phyloP scores from a whole-genome alignment of 2,797 vertebrate genomes.

The Heterohyrax brucei region DNA sequence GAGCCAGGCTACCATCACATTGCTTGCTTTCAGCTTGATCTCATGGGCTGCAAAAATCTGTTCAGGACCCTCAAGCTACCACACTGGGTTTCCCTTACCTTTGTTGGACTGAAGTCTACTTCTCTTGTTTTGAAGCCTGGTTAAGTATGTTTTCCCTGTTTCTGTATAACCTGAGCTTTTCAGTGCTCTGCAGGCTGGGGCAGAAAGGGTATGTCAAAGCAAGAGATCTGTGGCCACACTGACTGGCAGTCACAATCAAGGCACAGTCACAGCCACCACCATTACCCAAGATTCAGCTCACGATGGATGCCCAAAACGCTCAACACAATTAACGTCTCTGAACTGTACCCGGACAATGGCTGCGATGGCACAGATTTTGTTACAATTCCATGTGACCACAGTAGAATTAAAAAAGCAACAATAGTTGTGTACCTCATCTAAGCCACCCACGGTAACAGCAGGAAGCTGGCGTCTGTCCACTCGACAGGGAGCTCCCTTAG shows the following conservation, averaged over 20 bases:
- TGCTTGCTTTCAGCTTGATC: rapidly evolving
- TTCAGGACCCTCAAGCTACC: rapidly evolving
- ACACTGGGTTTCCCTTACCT: background rate
- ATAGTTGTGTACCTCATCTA: rapidly evolving
- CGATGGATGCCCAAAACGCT: too few species aligned
- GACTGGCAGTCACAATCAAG: background rate
- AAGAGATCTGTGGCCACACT: background rate
- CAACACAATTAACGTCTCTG: too few species aligned
- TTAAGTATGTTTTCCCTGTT: too few species aligned
- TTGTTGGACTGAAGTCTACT: background rate
- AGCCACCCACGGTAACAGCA: background rate
- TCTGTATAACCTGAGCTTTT: background rate
- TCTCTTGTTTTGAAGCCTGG: too few species aligned
- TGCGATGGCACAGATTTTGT: too few species aligned
- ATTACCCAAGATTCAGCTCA: too few species aligned
- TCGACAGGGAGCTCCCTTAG: background rate
- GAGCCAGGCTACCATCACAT: background rate
- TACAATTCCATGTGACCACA: too few species aligned
- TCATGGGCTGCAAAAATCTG: rapidly evolving
- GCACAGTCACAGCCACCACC: too few species aligned
- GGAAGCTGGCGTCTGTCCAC: too few species aligned
- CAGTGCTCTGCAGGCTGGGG: background rate
- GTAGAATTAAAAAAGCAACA: too few species aligned
- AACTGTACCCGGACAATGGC: too few species aligned
- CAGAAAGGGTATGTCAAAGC: background rate